Evolutionary conservation across 2,797 vertebrate species (phyloP).

Genomic region (Trematomus bernacchii): DNA sequence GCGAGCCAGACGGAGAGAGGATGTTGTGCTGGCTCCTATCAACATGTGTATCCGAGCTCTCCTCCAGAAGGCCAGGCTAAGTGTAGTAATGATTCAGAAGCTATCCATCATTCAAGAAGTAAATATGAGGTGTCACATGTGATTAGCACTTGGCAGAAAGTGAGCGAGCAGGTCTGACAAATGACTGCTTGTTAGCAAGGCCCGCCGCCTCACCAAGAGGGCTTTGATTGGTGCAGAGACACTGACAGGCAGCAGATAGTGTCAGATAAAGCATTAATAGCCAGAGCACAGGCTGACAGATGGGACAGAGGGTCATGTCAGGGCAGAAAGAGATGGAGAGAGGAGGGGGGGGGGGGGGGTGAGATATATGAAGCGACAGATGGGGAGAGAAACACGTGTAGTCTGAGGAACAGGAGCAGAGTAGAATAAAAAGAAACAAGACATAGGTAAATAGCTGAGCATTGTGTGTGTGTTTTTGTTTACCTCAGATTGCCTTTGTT

Average conservation of each 20-base stretch:
- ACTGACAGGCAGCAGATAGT: slow-evolving; percentile 64
- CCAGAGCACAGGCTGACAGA: slow-evolving; percentile 66
- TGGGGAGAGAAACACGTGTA: slow-evolving; percentile 45
- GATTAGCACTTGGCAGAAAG: slow-evolving; percentile 75
- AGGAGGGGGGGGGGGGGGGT: slow-evolving; percentile 27
- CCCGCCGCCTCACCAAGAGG: slow-evolving; percentile 45
- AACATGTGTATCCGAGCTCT: slow-evolving; percentile 52
- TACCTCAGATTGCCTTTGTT: slow-evolving; percentile 99
- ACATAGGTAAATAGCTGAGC: neutral
- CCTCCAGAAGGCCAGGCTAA: slow-evolving; percentile 50
- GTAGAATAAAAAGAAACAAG: slow-evolving; percentile 15
- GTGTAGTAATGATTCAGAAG: slow-evolving; percentile 73
- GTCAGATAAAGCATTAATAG: slow-evolving; percentile 60
- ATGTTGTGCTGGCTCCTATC: slow-evolving; percentile 27
- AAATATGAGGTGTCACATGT: slow-evolving; percentile 79
- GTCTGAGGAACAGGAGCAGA: slow-evolving; percentile 16
- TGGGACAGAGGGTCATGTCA: slow-evolving; percentile 74
- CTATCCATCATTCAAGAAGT: slow-evolving; percentile 65
- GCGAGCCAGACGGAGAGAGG: neutral
- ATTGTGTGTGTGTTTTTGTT: slow-evolving; percentile 34
- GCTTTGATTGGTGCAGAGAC: slow-evolving; percentile 49
- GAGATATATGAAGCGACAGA: slow-evolving; percentile 56
- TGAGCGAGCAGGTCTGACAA: slow-evolving; percentile 72
- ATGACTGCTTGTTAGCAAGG: slow-evolving; percentile 68
- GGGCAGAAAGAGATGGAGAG: slow-evolving; percentile 54